phyloP scores from a whole-genome alignment of 2,888 invertebrate species.

The Tanaodytes sp. region DNA sequence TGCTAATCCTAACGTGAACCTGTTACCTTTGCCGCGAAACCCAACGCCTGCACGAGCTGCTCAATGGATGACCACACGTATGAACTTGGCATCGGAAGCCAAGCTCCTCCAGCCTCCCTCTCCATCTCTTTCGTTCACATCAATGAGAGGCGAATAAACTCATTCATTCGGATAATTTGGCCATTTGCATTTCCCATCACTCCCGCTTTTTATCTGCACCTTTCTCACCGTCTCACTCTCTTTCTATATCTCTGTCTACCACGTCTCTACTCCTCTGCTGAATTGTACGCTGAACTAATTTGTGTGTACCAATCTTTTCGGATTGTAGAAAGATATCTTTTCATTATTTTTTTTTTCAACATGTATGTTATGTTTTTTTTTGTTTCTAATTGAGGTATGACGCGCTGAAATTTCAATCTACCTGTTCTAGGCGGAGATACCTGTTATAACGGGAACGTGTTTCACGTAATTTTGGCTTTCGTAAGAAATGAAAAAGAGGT shows the following conservation, averaged over 20 bases:
- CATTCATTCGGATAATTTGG: conserved; percentile 54
- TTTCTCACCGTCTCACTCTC: conserved; percentile 1
- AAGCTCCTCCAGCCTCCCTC: conserved; percentile 26
- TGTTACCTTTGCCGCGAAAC: conserved; percentile 65
- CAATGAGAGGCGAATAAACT: conserved; percentile 52
- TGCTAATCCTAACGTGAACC: conserved; percentile 70
- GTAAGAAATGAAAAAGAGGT: conserved; percentile 40
- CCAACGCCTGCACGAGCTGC: conserved; percentile 55
- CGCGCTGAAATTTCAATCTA: no score
- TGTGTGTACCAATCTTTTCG: no score
- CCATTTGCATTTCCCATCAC: conserved; percentile 48
- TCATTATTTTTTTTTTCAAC: no score
- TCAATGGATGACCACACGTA: conserved; percentile 55
- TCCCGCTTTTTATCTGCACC: conserved; percentile 36
- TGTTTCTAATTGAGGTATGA: no score
- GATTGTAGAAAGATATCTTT: no score
- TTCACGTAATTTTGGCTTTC: conserved; percentile 12
- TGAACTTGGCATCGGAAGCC: conserved; percentile 50
- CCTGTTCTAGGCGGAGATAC: no score
- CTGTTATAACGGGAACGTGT: conserved; percentile 22
- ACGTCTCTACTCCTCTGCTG: no score
- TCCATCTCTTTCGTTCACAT: conserved; percentile 22
- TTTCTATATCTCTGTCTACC: conserved; percentile 29
- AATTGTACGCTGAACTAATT: no score
- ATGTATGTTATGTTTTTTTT: no score